phyloP scores from a whole-genome alignment of 1,140 invertebrate species.

The Arctopsyche grandis region DNA sequence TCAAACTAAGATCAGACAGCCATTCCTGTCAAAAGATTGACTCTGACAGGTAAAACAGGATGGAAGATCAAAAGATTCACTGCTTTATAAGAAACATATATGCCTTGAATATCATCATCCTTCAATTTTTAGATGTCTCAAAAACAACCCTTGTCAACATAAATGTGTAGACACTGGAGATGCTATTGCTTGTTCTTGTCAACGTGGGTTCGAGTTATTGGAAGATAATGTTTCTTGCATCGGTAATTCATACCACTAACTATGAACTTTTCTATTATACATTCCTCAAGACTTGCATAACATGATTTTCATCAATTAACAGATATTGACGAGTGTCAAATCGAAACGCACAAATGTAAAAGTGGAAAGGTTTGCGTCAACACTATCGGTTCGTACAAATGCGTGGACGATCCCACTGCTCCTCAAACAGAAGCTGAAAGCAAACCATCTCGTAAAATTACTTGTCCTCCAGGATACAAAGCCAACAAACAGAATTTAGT shows the following conservation, averaged over 20 bases:
- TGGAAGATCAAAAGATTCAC: too few relatives aligned
- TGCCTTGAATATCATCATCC: neutral
- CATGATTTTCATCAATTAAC: conserved; percentile 37
- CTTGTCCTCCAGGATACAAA: conserved; percentile 72
- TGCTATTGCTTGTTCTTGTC: conserved; percentile 72
- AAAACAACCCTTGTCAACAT: conserved; percentile 74
- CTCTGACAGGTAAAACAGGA: conserved; percentile 52
- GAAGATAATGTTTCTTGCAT: conserved; percentile 75
- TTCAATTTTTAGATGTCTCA: conserved; percentile 64
- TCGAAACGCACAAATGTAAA: conserved; percentile 69
- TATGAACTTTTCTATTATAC: neutral
- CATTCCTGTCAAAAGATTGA: conserved; percentile 67
- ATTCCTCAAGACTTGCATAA: neutral
- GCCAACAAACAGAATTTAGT: conserved; percentile 69
- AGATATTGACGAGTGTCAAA: conserved; percentile 79
- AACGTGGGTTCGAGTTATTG: conserved; percentile 75
- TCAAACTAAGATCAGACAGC: conserved; percentile 69
- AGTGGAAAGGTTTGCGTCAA: conserved; percentile 70
- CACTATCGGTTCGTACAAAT: conserved; percentile 69
- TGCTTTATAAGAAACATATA: too few relatives aligned
- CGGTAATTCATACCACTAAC: conserved; percentile 55
- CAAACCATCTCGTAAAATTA: conserved; percentile 50
- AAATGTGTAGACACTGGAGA: conserved; percentile 72
- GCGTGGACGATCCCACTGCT: conserved; percentile 57
- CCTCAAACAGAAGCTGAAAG: conserved; percentile 43